Base-by-base conservation (phyloP, 2,113 vertebrate genomes). In the Eurystomus gularis region DNA sequence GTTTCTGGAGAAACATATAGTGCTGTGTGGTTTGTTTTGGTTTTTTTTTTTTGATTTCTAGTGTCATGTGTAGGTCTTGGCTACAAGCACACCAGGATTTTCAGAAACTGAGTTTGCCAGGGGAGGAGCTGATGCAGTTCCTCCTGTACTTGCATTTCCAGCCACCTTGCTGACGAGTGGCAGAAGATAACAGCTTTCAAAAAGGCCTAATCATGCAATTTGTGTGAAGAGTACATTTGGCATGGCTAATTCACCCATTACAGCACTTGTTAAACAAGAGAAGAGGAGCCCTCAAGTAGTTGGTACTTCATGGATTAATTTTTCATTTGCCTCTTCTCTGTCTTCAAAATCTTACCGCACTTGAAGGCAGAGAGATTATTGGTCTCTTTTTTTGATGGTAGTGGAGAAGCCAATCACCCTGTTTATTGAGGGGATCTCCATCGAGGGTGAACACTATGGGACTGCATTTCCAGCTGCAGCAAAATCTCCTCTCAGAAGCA, bases 131-230 rank as follows among this genome's bases (percentile, higher is more conserved):
- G 3, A 28, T 57, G 24, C 66, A 16, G 28, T 55, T 84, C 39
- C 73, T 95, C 23, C 76, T 40, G 29, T n/a, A 18, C 5, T 6
- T 46, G 25, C 55, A 18, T 72, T 76, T 87, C 18, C 86, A 95
- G 57, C 70, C 90, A 92, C 88, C 88, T 94, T 94, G 86, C 35
- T 91, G 83, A 60, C 60, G 88, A 88, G 85, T 89, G 77, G 68
- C 82, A 94, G 80, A 71, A 72, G 85, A 86, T 82, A 54, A 71
- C 49, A 95, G 92, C 88, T 94, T 90, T 94, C 82, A 39, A 28
- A 95, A 86, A 89, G 81, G 57, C 42, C 0, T 61, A 94, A 92
- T 92, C 73, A 76, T 82, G 88, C 61, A 94, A 72, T 96, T 84
- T 94, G 65, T 79, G 83, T 75, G 82, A 91, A 94, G 83, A 89